Percentiles rank a stretch among this genome's conserved stretches.
These are phyloP conservation scores for Cyclophora punctaria DNA, from an alignment of 2,888 invertebrate genomes.

Conservation along the genomic window DNA sequence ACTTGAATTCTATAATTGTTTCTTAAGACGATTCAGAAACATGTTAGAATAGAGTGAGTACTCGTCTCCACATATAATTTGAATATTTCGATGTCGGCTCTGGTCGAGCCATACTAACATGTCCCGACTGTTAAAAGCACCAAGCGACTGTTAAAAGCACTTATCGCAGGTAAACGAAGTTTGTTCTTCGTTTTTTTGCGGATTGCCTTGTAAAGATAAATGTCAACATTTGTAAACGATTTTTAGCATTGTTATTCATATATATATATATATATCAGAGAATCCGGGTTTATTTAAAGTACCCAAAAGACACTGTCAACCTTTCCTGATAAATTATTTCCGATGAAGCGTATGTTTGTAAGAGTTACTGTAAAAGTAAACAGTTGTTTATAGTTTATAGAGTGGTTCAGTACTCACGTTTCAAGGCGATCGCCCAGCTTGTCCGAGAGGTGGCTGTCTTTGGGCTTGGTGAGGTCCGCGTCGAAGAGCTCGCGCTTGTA, in stretches of 20 bases:
- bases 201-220: not conserved
- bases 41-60: too few relatives aligned
- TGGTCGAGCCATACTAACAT: not conserved
- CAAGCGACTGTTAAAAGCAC: not conserved
- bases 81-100: not conserved
- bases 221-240: not conserved
- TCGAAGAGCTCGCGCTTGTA: constrained; percentile 78
- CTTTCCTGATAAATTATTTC: too few relatives aligned
- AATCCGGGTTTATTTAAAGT: too few relatives aligned
- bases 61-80: too few relatives aligned
- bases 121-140: not conserved
- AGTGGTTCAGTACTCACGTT: constrained; percentile 53
- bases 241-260: too few relatives aligned
- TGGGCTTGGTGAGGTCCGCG: constrained; percentile 80
- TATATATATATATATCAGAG: too few relatives aligned
- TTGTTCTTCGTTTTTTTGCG: not conserved
- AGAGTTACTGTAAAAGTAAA: too few relatives aligned
- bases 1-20: too few relatives aligned
- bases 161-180: not conserved
- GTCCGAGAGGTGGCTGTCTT: constrained; percentile 79
- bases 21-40: too few relatives aligned
- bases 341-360: too few relatives aligned
- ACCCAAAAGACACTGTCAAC: too few relatives aligned
- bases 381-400: too few relatives aligned
- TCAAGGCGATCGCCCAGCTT: constrained; percentile 78